Conservation (phyloP, 2,888 invertebrate species). For the Oasisia sp. region DNA sequence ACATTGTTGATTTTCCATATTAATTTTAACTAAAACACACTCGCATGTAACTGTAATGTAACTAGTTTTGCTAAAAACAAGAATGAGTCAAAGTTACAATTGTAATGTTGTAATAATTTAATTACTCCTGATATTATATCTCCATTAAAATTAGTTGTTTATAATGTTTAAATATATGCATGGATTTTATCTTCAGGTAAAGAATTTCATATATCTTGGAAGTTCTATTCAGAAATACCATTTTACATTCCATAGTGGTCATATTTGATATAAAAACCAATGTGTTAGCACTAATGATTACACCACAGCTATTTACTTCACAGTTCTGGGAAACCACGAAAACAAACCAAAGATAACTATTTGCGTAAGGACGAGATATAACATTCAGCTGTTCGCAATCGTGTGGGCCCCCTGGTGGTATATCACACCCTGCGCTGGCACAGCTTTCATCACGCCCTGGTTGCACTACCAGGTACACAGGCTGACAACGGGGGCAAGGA, state of each 20-base stretch:
- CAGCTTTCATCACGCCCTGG: not conserved
- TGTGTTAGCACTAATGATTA: not conserved
- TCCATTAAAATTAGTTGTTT: not conserved
- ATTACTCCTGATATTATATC: not conserved
- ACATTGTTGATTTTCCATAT: not conserved
- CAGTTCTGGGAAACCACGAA: not conserved
- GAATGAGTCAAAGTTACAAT: not conserved
- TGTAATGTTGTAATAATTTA: not conserved
- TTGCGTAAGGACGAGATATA: not conserved
- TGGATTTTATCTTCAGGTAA: not conserved
- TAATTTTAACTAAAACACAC: no score
- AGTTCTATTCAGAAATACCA: not conserved
- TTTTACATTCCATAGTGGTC: not conserved
- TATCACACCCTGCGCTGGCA: not conserved
- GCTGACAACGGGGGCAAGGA: not conserved
- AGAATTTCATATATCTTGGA: not conserved
- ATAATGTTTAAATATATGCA: not conserved
- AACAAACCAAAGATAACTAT: constrained; percentile 6
- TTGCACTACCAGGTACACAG: not conserved
- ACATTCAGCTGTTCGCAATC: not conserved
- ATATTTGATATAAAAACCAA: not conserved
- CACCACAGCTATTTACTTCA: not conserved
- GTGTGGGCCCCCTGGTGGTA: constrained; percentile 1
- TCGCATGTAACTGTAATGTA: no score
- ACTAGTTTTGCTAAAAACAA: no score